Evolutionary conservation across 2,113 vertebrate species (phyloP).

Genomic region (Xiphophorus couchianus): DNA sequence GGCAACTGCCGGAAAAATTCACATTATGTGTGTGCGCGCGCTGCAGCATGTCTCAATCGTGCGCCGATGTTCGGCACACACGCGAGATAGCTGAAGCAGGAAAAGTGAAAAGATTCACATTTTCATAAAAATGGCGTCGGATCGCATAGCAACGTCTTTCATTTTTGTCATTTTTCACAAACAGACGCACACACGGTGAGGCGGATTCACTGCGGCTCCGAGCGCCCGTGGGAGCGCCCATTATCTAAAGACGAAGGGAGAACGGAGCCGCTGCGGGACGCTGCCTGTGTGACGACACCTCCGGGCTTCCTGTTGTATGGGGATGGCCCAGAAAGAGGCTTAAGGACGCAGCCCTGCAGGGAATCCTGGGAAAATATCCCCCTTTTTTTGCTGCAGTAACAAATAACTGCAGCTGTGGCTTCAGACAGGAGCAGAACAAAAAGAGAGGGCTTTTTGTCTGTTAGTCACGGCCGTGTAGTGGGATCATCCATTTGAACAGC

Average conservation of each 20-base stretch:
- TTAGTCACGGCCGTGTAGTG: slow-evolving; percentile 63
- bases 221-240: slow-evolving; percentile 34
- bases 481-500: slow-evolving; percentile 72
- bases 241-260: slow-evolving; percentile 57
- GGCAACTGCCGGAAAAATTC: slow-evolving; percentile 37
- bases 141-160: slow-evolving; percentile 18
- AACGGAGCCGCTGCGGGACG: slow-evolving; percentile 24
- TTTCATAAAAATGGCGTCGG: slow-evolving; percentile 9
- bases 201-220: slow-evolving; percentile 17
- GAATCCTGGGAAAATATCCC: slow-evolving; percentile 56
- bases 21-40: slow-evolving; percentile 29
- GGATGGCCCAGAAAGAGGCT: slow-evolving; percentile 46
- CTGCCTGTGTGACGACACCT: slow-evolving; percentile 44
- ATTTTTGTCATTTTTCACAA: slow-evolving; percentile 27
- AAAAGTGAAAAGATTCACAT: slow-evolving; percentile 30
- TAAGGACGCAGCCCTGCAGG: slow-evolving; percentile 57
- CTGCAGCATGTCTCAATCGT: slow-evolving; percentile 38
- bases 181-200: slow-evolving; percentile 15
- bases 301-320: slow-evolving; percentile 54
- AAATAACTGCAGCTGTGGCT: slow-evolving; percentile 74
- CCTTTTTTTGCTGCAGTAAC: slow-evolving; percentile 38
- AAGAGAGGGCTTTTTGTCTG: slow-evolving; percentile 66
- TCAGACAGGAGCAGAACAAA: slow-evolving; percentile 48
- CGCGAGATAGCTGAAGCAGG: slow-evolving; percentile 11
- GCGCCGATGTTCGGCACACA: slow-evolving; percentile 8